Percentiles rank a stretch among this genome's conserved stretches.
phyloP scores from a whole-genome alignment of 2,888 invertebrate genomes.

The Ommatoiulus sabulosus region DNA sequence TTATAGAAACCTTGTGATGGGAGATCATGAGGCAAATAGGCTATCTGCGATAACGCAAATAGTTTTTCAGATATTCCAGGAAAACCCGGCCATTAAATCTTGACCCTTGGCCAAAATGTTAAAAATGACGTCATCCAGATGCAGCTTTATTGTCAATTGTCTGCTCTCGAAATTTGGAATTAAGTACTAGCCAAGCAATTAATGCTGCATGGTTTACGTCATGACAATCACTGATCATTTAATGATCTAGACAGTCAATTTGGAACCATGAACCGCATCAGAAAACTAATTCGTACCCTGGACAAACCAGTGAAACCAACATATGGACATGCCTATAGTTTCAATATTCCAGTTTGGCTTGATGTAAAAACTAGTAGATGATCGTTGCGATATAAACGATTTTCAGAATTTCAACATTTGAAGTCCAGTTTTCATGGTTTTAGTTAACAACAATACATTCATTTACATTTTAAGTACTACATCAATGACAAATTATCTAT shows the following conservation, averaged over 20 bases:
- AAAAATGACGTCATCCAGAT: not conserved
- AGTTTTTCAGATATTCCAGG: not conserved
- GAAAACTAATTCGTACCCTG: not conserved
- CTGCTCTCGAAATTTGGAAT: not conserved
- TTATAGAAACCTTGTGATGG: not conserved
- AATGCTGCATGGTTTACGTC: not conserved
- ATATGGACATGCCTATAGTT: too few relatives aligned
- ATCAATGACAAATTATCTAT: too few relatives aligned
- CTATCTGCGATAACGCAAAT: not conserved
- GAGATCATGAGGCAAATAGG: not conserved
- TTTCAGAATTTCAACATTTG: not conserved
- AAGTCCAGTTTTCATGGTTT: not conserved
- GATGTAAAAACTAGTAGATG: too few relatives aligned
- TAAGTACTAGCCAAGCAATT: not conserved
- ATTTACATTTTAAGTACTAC: too few relatives aligned
- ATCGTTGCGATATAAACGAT: too few relatives aligned
- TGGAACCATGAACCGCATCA: not conserved
- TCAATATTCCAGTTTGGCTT: too few relatives aligned
- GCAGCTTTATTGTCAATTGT: not conserved
- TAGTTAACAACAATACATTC: too few relatives aligned
- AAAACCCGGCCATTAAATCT: not conserved
- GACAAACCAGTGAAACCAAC: not conserved
- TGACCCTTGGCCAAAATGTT: not conserved
- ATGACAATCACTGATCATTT: not conserved
- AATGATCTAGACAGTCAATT: not conserved